Percentiles rank a stretch among this genome's conserved stretches.
These are phyloP conservation scores for Halcyon smyrnensis DNA, from an alignment of 2,797 vertebrate genomes.

Conservation along the genomic window DNA sequence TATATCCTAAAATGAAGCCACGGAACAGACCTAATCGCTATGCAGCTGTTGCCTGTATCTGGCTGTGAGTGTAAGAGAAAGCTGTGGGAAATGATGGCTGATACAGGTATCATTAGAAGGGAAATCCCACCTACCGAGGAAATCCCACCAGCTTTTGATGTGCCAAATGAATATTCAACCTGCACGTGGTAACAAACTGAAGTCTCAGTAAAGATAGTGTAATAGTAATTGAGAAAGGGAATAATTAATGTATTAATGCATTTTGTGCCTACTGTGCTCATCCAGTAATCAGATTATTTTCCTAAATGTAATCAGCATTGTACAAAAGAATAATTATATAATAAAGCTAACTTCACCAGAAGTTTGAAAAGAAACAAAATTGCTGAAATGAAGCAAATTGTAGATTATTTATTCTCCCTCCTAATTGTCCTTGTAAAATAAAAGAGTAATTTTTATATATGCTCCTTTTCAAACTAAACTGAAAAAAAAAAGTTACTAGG, in stretches of 20 bases:
- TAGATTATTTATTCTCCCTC: not conserved
- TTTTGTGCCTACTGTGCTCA: slow-evolving; percentile 42
- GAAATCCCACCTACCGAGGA: slow-evolving; percentile 7
- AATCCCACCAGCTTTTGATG: not conserved
- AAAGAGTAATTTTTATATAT: not conserved
- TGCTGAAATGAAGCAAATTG: not conserved
- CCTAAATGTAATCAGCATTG: slow-evolving; percentile 7
- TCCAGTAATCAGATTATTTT: slow-evolving; percentile 41
- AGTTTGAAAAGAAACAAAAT: not conserved
- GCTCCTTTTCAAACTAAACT: not conserved
- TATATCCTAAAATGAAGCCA: slow-evolving; percentile 8
- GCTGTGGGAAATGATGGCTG: not conserved
- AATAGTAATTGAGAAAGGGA: slow-evolving; percentile 18
- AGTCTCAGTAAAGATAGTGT: not conserved
- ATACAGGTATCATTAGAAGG: not conserved
- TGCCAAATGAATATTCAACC: not conserved
- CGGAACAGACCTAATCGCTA: not conserved
- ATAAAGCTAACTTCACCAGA: not conserved
- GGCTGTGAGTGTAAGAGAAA: not conserved
- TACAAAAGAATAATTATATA: slow-evolving; percentile 14
- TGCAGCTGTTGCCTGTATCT: not conserved
- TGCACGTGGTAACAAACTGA: not conserved
- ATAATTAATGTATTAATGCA: slow-evolving; percentile 27
- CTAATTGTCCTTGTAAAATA: not conserved
- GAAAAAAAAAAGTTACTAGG: not conserved